Conservation (phyloP, 2,113 vertebrate species). For the Atrichornis clamosus region DNA sequence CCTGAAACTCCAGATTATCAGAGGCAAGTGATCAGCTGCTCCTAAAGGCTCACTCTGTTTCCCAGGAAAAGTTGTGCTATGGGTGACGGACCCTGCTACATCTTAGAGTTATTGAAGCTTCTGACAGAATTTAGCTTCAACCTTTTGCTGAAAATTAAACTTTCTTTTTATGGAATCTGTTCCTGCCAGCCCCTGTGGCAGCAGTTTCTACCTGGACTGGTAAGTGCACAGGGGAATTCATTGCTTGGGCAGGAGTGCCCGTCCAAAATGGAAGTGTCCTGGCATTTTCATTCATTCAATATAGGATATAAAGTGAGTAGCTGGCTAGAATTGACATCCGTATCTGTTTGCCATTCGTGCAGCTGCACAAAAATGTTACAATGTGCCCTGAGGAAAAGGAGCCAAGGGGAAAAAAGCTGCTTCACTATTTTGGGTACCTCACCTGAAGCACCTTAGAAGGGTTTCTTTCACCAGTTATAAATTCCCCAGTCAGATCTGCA, state of each 20-base stretch:
- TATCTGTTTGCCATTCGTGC: background rate
- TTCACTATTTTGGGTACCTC: background rate
- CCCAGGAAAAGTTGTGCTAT: background rate
- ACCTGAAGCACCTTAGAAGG: background rate
- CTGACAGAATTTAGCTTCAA: background rate
- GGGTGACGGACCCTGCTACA: background rate
- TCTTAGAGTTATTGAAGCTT: background rate
- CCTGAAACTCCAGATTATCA: constrained; percentile 29
- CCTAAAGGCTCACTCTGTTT: background rate
- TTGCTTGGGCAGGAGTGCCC: background rate
- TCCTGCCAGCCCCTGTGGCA: background rate
- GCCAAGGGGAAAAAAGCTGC: background rate
- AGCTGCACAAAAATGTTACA: background rate
- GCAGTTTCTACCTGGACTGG: background rate
- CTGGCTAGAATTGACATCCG: background rate
- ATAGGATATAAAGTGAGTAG: background rate
- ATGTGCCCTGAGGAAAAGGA: background rate
- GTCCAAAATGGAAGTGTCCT: background rate
- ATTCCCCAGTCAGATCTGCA: background rate
- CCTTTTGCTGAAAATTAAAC: background rate
- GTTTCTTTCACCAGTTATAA: background rate
- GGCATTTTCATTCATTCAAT: background rate
- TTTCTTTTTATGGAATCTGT: background rate
- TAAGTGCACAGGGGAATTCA: background rate
- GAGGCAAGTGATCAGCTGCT: constrained; percentile 3